Conservation (phyloP, 64 coral and sea anemone genomes). For the Dendronephthya gigantea region DNA sequence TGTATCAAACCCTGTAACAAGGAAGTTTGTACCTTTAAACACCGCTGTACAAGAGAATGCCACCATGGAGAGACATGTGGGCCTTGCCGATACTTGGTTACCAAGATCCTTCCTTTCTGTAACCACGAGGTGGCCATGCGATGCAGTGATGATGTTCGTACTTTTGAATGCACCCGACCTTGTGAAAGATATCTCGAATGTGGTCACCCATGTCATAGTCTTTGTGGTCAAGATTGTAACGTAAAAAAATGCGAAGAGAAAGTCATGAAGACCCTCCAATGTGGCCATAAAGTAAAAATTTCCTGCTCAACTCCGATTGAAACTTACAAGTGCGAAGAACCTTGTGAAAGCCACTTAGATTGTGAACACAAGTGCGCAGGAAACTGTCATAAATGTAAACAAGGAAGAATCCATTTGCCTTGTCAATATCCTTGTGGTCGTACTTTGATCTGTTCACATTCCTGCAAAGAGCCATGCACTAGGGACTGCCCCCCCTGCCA, state of each 20-base stretch:
- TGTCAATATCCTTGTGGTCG: conserved; percentile 38
- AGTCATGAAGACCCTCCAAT: conserved; percentile 18
- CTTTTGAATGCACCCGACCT: conserved; percentile 25
- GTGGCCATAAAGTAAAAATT: conserved; percentile 24
- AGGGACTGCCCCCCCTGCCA: conserved; percentile 43
- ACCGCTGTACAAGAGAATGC: conserved; percentile 43
- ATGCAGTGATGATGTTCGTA: conserved; percentile 9
- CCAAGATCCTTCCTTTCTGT: background rate
- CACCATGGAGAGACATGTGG: conserved; percentile 45
- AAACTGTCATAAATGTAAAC: conserved; percentile 36
- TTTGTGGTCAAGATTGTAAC: conserved; percentile 20
- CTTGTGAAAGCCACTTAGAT: conserved; percentile 18
- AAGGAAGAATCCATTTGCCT: conserved; percentile 33
- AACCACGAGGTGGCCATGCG: conserved; percentile 8
- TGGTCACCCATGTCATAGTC: conserved; percentile 36
- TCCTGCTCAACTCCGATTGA: background rate
- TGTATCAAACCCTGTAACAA: conserved; percentile 51
- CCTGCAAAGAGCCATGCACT: conserved; percentile 41
- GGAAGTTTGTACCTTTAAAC: conserved; percentile 36
- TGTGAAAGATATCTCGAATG: conserved; percentile 22
- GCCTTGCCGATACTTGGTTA: conserved; percentile 33
- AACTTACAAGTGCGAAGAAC: conserved; percentile 18
- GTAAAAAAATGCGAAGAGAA: conserved; percentile 17
- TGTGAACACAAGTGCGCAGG: conserved; percentile 41
- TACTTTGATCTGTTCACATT: conserved; percentile 40